Percentiles rank a stretch among this genome's conserved stretches.
These are phyloP conservation scores for Beris chalybata DNA, from an alignment of 2,888 invertebrate species.

Conservation along the genomic window DNA sequence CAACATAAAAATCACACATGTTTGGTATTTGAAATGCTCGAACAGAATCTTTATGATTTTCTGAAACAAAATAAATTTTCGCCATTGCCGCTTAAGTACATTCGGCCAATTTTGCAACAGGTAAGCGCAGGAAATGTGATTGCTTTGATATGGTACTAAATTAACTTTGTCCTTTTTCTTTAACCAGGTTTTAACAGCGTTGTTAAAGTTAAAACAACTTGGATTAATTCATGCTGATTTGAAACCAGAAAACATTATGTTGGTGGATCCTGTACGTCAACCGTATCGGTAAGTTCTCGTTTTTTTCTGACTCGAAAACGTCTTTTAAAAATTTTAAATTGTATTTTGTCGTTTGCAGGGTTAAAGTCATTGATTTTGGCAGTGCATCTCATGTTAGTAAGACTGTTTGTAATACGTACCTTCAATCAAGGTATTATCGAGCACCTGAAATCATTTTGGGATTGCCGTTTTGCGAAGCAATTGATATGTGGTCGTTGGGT, in stretches of 20 bases:
- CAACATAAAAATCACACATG: slow-evolving; percentile 99
- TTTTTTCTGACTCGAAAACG: not conserved
- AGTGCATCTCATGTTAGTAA: slow-evolving; percentile 99
- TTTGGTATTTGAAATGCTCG: slow-evolving; percentile 99
- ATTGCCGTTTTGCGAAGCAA: slow-evolving; percentile 97
- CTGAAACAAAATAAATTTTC: slow-evolving; percentile 99
- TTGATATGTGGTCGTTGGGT: slow-evolving; percentile 99
- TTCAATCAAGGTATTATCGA: slow-evolving; percentile 98
- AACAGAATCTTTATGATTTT: slow-evolving; percentile 99
- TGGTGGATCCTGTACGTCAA: slow-evolving; percentile 96
- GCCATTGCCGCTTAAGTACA: slow-evolving; percentile 96
- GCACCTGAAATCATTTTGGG: slow-evolving; percentile 97
- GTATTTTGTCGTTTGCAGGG: slow-evolving; percentile 59
- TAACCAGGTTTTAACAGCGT: slow-evolving; percentile 64
- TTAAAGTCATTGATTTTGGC: slow-evolving; percentile 99
- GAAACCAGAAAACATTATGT: slow-evolving; percentile 99
- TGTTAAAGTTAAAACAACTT: slow-evolving; percentile 79
- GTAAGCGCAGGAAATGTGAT: slow-evolving; percentile 59
- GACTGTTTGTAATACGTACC: slow-evolving; percentile 98
- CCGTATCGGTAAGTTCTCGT: slow-evolving; percentile 68
- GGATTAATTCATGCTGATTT: slow-evolving; percentile 99
- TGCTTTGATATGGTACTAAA: not conserved
- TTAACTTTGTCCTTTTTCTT: slow-evolving; percentile 16
- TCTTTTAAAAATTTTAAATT: not conserved
- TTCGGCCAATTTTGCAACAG: slow-evolving; percentile 98